These are phyloP conservation scores for Nerophis lumbriciformis DNA, from an alignment of 2,113 vertebrate species.

Conservation along the genomic window DNA sequence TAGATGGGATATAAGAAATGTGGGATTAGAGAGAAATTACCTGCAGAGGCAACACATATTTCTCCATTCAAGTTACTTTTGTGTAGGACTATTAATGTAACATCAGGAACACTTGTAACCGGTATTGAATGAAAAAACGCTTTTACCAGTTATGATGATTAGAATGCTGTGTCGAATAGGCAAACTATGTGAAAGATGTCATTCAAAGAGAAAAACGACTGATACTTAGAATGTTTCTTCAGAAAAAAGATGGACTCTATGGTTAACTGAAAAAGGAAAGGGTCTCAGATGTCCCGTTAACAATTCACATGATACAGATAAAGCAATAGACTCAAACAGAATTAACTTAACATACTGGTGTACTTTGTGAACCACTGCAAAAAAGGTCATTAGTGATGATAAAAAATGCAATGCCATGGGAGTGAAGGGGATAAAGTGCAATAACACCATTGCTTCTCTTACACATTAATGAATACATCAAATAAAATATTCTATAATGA, in stretches of 20 bases:
- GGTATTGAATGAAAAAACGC: no score
- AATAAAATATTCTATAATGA: no score
- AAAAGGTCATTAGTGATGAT: conserved; percentile 19
- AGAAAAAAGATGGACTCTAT: background rate
- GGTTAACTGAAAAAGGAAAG: conserved; percentile 17
- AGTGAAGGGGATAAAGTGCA: no score
- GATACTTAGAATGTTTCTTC: background rate
- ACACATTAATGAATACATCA: no score
- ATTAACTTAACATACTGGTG: conserved; percentile 17
- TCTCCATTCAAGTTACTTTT: background rate
- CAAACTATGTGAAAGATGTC: background rate
- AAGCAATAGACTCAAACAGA: conserved; percentile 18
- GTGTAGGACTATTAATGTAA: background rate
- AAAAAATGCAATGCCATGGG: conserved; percentile 2
- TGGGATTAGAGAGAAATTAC: background rate
- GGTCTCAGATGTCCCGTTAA: conserved; percentile 5
- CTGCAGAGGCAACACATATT: background rate
- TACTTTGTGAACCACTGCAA: conserved; percentile 12
- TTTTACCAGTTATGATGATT: no score
- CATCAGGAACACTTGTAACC: background rate
- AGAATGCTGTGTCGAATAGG: no score
- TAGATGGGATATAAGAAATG: background rate
- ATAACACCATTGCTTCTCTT: no score
- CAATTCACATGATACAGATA: conserved; percentile 17
- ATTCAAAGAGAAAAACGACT: background rate